Evolutionary conservation across 2,888 invertebrate genomes (phyloP), one percentile per base, ranked within the genome.

Genomic region (Anodontia alba): DNA sequence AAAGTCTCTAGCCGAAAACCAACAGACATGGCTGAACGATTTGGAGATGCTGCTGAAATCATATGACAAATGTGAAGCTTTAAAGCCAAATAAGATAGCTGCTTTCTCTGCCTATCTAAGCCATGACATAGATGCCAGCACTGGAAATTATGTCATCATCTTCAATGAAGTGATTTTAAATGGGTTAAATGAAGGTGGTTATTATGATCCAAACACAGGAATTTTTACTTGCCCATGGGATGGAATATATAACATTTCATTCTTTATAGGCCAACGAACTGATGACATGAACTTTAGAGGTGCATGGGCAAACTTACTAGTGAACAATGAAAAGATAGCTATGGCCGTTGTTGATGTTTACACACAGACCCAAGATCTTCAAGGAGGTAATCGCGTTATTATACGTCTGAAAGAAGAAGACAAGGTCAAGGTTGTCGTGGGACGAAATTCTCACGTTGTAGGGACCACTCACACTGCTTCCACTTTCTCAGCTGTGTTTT

Each of bases 361-460:
- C 33, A 49, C 51, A 8, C 3, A 20, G 8, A 17, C 1, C n/a
- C 71, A 72, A 33, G 71, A 72, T 20, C 31, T 72, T 23, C 71
- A 72, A 51, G 71, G 71, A 29, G 71, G 71, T 1, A 72, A 72
- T 51, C 29, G 71, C 17, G 71, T 72, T 10, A 31, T 72, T n/a
- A 1, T 72, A 2, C 51, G 49, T 12, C 36, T 72, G 23, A 54
- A 51, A 17, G 23, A 12, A 33, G 54, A 54, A 20, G 71, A 72
- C 23, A 51, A 31, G 1, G 71, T 72, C 0, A 72, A 36, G 51
- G 71, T 72, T 1, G n/a, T n/a, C n/a, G 71, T 54, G 7, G 5
- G 2, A 51, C 33, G 20, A 5, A n/a, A n/a, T 12, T 5, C 23
- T 23, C 54, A 54, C 15, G 26, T 54, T 3, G 54, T 23, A 54